phyloP scores from a whole-genome alignment of 1,140 invertebrate species.

The Lepeophtheirus salmonis region DNA sequence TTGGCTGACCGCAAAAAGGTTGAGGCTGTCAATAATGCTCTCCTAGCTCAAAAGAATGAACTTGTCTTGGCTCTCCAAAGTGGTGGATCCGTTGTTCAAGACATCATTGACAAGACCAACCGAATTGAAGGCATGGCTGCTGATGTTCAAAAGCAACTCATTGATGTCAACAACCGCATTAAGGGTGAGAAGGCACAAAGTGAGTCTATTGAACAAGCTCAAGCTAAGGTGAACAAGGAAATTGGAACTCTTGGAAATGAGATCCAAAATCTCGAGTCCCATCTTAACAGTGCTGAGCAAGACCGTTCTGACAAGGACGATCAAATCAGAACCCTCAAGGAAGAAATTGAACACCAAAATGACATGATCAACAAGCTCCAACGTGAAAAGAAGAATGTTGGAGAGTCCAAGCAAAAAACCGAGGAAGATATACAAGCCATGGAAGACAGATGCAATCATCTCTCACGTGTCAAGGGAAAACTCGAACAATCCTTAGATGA shows the following conservation, averaged over 20 bases:
- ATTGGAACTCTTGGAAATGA: slow-evolving; percentile 21
- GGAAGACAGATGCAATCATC: slow-evolving; percentile 40
- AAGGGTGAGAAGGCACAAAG: slow-evolving; percentile 11
- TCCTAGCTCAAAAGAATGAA: slow-evolving; percentile 9
- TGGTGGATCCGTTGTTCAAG: slow-evolving; percentile 13
- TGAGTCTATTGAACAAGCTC: slow-evolving; percentile 19
- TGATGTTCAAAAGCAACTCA: slow-evolving; percentile 15
- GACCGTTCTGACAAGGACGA: slow-evolving; percentile 37
- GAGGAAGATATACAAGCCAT: slow-evolving; percentile 55
- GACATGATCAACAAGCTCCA: slow-evolving; percentile 35
- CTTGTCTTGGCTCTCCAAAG: not conserved
- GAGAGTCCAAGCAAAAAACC: slow-evolving; percentile 79
- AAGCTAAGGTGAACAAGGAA: slow-evolving; percentile 24
- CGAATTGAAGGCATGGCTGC: slow-evolving; percentile 6
- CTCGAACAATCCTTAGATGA: slow-evolving; percentile 35
- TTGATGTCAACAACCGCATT: slow-evolving; percentile 4
- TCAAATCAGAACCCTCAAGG: slow-evolving; percentile 34
- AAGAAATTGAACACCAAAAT: slow-evolving; percentile 37
- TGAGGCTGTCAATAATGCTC: slow-evolving; percentile 4
- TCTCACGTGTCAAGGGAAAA: slow-evolving; percentile 37
- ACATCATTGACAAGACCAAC: slow-evolving; percentile 13
- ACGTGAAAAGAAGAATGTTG: slow-evolving; percentile 42
- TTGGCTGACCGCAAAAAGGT: slow-evolving; percentile 15
- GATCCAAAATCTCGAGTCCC: slow-evolving; percentile 26
- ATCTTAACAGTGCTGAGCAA: slow-evolving; percentile 30